Percentiles rank a stretch among this genome's conserved stretches.
Evolutionary conservation across 2,113 vertebrate species (phyloP).

Genomic region (Eupsittula cactorum): DNA sequence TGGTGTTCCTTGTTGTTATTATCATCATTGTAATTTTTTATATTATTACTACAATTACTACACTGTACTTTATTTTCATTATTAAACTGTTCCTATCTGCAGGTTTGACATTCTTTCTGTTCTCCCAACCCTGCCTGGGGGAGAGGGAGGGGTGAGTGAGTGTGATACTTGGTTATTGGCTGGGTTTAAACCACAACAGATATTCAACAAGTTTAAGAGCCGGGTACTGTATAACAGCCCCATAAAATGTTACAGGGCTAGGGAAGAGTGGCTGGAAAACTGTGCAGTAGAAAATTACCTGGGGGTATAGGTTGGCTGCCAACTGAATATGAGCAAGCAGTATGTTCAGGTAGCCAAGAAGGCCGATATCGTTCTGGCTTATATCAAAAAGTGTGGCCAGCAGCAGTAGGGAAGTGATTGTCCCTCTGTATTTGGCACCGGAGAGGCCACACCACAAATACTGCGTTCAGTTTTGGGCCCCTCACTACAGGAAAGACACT

Average conservation of each 20-base stretch:
- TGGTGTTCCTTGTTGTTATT: not conserved
- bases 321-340: not conserved
- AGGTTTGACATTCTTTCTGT: not conserved
- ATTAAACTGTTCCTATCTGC: not conserved
- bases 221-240: not conserved
- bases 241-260: not conserved
- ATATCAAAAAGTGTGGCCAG: not conserved
- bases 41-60: not conserved
- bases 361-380: too few species aligned
- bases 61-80: not conserved
- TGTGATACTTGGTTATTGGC: not conserved
- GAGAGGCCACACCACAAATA: fast-evolving
- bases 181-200: not conserved
- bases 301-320: not conserved
- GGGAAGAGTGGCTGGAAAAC: not conserved
- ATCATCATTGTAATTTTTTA: not conserved
- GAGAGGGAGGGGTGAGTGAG: not conserved
- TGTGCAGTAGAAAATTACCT: not conserved
- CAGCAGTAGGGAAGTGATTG: not conserved
- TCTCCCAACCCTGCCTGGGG: not conserved
- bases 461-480: not conserved
- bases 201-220: not conserved
- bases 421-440: fast-evolving
- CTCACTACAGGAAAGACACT: not conserved
- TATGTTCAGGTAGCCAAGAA: not conserved